phyloP scores from a whole-genome alignment of 2,113 vertebrate species.

The Strix aluco region DNA sequence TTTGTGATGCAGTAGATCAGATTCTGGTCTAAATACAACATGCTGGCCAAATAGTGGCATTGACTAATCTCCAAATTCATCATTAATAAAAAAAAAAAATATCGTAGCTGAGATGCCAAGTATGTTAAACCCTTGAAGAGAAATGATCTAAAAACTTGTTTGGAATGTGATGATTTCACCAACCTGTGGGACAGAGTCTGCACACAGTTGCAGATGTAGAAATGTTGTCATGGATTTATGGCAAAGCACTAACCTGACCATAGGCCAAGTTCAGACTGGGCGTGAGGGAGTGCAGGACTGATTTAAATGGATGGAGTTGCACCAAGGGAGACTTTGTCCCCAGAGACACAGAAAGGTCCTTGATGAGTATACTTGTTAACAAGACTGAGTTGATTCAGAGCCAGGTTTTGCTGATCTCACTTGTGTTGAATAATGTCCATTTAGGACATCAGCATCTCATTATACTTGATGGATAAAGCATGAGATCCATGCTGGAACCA shows the following conservation, averaged over 20 bases:
- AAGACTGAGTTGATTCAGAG: neutral
- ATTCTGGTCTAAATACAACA: neutral
- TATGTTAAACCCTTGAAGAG: neutral
- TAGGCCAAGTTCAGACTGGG: neutral
- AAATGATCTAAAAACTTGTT: neutral
- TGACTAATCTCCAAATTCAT: neutral
- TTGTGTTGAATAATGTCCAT: neutral
- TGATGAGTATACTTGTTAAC: neutral
- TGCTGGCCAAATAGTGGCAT: neutral
- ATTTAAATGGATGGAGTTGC: neutral
- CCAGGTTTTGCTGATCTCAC: neutral
- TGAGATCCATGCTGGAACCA: neutral
- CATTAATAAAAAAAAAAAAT: neutral
- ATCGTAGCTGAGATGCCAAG: neutral
- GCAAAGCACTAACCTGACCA: neutral
- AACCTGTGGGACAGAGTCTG: neutral
- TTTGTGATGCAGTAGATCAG: neutral
- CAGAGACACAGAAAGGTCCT: neutral
- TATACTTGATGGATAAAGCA: neutral
- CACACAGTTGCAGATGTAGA: neutral
- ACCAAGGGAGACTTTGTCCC: neutral
- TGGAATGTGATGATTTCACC: slow-evolving; percentile 12
- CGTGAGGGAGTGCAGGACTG: neutral
- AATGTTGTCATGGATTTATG: neutral
- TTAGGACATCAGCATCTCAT: neutral